phyloP scores from a whole-genome alignment of 2,888 invertebrate genomes.

The Epiblema foenella region DNA sequence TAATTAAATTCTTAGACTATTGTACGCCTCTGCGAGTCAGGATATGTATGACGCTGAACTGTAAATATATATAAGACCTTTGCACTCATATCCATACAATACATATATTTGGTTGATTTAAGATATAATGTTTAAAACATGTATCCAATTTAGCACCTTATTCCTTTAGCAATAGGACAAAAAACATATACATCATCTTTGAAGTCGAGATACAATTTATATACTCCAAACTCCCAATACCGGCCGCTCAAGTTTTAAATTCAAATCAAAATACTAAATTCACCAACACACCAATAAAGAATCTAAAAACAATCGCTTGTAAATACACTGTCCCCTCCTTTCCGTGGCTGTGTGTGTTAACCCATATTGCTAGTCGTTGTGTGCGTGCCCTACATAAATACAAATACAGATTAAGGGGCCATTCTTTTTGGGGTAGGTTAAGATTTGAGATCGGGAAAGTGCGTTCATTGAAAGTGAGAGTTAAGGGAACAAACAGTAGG shows the following conservation, averaged over 20 bases:
- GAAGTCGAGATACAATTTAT: not conserved
- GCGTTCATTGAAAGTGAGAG: conserved; percentile 15
- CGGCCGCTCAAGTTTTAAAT: conserved; percentile 46
- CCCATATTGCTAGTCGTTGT: conserved; percentile 67
- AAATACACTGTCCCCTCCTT: conserved; percentile 54
- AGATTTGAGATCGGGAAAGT: conserved; percentile 8
- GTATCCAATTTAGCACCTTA: not conserved
- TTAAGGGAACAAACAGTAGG: not conserved
- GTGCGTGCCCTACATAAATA: conserved; percentile 79
- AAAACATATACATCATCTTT: not conserved
- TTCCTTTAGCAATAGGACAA: not conserved
- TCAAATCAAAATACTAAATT: conserved; percentile 35
- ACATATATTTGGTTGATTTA: no score
- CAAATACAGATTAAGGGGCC: conserved; percentile 52
- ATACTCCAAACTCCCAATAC: not conserved
- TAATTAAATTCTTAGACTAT: no score
- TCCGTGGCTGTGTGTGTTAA: conserved; percentile 61
- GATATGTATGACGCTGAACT: no score
- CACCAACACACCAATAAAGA: conserved; percentile 32
- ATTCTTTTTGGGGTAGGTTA: conserved; percentile 35
- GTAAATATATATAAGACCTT: no score
- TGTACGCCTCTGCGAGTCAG: no score
- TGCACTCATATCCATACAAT: no score
- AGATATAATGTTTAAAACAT: no score
- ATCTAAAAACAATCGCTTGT: conserved; percentile 44